These are phyloP conservation scores for Drosophila melanosoma DNA, from an alignment of 2,888 invertebrate species.

Conservation along the genomic window DNA sequence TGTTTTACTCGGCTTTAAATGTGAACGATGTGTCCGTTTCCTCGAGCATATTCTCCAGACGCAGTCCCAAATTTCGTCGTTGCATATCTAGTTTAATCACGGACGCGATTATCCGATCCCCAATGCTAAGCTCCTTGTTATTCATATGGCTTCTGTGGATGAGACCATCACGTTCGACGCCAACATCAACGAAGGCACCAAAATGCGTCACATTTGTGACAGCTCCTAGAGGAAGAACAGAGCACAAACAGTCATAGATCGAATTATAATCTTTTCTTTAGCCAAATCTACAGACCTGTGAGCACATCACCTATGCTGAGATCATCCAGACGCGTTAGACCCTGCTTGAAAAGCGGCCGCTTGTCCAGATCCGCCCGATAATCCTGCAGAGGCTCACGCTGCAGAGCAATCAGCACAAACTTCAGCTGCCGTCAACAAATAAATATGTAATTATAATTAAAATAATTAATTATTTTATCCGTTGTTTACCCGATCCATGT, in stretches of 20 bases:
- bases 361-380: constrained; percentile 89
- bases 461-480: background rate
- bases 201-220: constrained; percentile 95
- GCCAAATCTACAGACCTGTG: constrained; percentile 86
- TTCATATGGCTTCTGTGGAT: constrained; percentile 88
- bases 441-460: background rate
- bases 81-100: constrained; percentile 87
- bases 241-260: background rate
- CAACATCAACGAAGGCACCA: constrained; percentile 96
- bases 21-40: constrained; percentile 80
- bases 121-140: constrained; percentile 87
- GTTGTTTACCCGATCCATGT: constrained; percentile 87
- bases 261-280: background rate
- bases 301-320: constrained; percentile 87
- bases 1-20: constrained; percentile 63
- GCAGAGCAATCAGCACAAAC: constrained; percentile 88
- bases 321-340: constrained; percentile 89
- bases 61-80: constrained; percentile 87
- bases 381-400: constrained; percentile 87
- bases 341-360: constrained; percentile 91
- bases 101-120: constrained; percentile 89
- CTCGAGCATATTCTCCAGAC: constrained; percentile 83
- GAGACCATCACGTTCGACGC: constrained; percentile 90
- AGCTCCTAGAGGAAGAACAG: constrained; percentile 86
- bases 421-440: constrained; percentile 71